Evolutionary conservation across 2,797 vertebrate species (phyloP), one percentile per base, ranked within the genome.

Genomic region (Mormyrops attenuatus): DNA sequence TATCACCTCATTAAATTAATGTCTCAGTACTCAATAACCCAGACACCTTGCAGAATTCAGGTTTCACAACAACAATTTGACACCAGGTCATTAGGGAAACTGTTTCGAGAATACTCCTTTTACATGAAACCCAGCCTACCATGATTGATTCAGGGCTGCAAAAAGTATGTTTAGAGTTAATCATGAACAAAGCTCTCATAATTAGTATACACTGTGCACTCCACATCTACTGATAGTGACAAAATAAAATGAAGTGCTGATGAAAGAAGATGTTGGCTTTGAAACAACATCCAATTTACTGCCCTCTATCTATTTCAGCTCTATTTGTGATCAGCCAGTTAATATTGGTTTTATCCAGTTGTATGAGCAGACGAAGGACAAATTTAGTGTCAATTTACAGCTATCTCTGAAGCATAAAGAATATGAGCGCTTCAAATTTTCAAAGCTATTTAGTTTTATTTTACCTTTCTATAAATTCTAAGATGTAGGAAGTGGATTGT

Each of bases 381-480:
- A 44, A 44, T 66, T 88, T 88, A 66, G 26, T 53, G 85, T 55
- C 52, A 87, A 57, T 57, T 87, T 87, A 66, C 87, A 49, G 57
- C 87, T 49, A 66, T 88, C 87, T 88, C 87, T 88, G 87, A 26
- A 66, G 87, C 60, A 88, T 57, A 87, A 88, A 63, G 57, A 44
- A 53, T 63, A 9, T 20, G 60, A 66, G 57, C 57, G 55, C 87
- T 66, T 88, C 55, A 63, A 88, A 63, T 66, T 63, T 88, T 88
- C 87, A 66, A 49, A 88, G 87, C 55, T 47, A 44, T 66, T 88
- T 66, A 88, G 87, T 63, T 88, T 88, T 66, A 88, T 88, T 88
- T 63, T 88, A 88, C 87, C 87, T 88, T 66, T 66, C 57, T 44
- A 44, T 66, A 47, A 44, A 44, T 88, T 66, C 55, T 88, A 66